Evolutionary conservation across 2,888 invertebrate species (phyloP).

Genomic region (Cantharis rufa): DNA sequence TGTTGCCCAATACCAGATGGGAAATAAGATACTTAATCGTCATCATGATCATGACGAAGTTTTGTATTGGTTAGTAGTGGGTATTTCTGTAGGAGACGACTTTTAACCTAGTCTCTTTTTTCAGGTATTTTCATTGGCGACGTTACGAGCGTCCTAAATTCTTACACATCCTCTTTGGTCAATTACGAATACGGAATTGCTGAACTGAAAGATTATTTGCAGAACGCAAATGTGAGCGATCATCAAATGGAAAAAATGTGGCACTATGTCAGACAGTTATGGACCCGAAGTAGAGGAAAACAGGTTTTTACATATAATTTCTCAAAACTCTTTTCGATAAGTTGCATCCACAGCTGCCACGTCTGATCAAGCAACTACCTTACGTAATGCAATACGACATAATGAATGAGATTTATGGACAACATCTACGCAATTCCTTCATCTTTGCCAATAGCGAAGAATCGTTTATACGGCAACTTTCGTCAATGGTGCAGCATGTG

Average conservation of each 20-base stretch:
- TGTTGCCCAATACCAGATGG: conserved; percentile 56
- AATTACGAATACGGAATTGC: conserved; percentile 60
- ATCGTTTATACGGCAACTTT: conserved; percentile 59
- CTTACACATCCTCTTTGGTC: conserved; percentile 59
- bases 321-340: background rate
- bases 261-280: conserved; percentile 60
- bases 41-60: conserved; percentile 58
- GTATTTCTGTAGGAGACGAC: background rate
- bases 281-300: conserved; percentile 60
- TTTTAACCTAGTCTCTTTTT: background rate
- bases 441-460: conserved; percentile 59
- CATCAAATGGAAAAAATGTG: conserved; percentile 62
- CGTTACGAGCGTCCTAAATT: conserved; percentile 60
- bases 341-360: conserved; percentile 31
- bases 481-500: conserved; percentile 58
- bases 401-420: conserved; percentile 60
- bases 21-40: conserved; percentile 59
- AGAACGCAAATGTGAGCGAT: conserved; percentile 58
- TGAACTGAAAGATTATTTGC: conserved; percentile 58
- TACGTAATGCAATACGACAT: conserved; percentile 58
- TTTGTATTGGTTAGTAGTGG: conserved; percentile 55
- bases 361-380: conserved; percentile 51
- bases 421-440: conserved; percentile 58
- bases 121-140: conserved; percentile 60
- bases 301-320: conserved; percentile 50